Evolutionary conservation across 2,113 vertebrate species (phyloP).

Genomic region (Trichechus manatus): DNA sequence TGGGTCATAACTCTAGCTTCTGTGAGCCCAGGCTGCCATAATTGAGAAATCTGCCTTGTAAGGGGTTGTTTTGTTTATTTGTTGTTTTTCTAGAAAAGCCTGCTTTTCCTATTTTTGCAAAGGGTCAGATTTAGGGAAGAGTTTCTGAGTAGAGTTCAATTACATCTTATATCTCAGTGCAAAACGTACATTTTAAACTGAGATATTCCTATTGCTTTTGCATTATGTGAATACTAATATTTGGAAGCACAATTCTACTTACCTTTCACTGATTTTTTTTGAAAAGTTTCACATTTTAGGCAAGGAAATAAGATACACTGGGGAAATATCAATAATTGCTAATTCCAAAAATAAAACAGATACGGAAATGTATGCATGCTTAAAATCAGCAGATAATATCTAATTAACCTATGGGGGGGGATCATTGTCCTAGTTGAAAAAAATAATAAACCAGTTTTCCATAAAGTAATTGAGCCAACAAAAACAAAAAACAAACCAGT

Average conservation of each 20-base stretch:
- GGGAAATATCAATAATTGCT: constrained; percentile 11
- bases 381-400: background rate
- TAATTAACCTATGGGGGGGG: background rate
- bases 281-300: constrained; percentile 43
- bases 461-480: background rate
- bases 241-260: background rate
- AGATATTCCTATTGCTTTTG: background rate
- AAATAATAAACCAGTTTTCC: background rate
- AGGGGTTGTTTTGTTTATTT: constrained; percentile 89
- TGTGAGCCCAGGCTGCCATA: constrained; percentile 82
- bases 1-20: constrained; percentile 89
- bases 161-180: constrained; percentile 22
- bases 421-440: background rate
- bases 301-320: constrained; percentile 29
- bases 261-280: background rate
- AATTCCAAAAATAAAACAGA: constrained; percentile 48
- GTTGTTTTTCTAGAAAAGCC: constrained; percentile 86
- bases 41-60: constrained; percentile 85
- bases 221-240: background rate
- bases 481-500: background rate
- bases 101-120: constrained; percentile 82
- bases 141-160: constrained; percentile 51
- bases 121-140: constrained; percentile 77
- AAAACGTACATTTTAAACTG: background rate
- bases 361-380: background rate